A percentile compares a stretch with the other conserved stretches of the same genome.
phyloP scores from a whole-genome alignment of 2,888 invertebrate genomes.

The Aethes cnicana region DNA sequence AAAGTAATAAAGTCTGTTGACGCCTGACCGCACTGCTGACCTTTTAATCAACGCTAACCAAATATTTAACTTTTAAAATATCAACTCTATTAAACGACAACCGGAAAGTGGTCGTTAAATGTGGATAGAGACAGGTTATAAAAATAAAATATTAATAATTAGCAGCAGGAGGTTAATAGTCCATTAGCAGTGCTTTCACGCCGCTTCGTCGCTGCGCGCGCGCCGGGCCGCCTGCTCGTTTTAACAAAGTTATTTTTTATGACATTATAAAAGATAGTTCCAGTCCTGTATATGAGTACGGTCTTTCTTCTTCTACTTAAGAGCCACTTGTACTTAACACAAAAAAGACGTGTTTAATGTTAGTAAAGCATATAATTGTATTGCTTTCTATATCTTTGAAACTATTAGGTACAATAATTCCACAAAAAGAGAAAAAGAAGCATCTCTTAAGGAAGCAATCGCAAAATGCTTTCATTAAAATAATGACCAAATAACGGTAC shows the following conservation, averaged over 20 bases:
- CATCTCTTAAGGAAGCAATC: conserved; percentile 52
- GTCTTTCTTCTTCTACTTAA: too few species aligned
- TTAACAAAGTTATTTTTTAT: conserved; percentile 10
- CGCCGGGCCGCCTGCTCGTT: conserved; percentile 28
- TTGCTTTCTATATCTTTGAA: too few species aligned
- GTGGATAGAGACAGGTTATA: conserved; percentile 60
- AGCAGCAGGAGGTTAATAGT: conserved; percentile 66
- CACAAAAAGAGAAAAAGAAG: conserved; percentile 22
- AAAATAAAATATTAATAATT: conserved; percentile 78
- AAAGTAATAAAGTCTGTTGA: conserved; percentile 50
- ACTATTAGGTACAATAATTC: background rate
- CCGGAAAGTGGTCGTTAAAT: conserved; percentile 73
- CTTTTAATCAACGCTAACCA: conserved; percentile 66
- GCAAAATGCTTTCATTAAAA: conserved; percentile 55
- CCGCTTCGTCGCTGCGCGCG: conserved; percentile 43
- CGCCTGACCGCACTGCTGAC: conserved; percentile 57
- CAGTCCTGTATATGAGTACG: too few species aligned
- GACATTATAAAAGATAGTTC: conserved; percentile 1
- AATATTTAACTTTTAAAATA: conserved; percentile 67
- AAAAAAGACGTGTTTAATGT: too few species aligned
- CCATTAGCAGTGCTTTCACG: conserved; percentile 65
- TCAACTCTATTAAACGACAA: conserved; percentile 55
- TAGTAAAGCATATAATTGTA: too few species aligned
- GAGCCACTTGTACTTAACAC: too few species aligned
- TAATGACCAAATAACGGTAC: conserved; percentile 54